Evolutionary conservation across 2,888 invertebrate genomes (phyloP).

Genomic region (Luperina testacea): DNA sequence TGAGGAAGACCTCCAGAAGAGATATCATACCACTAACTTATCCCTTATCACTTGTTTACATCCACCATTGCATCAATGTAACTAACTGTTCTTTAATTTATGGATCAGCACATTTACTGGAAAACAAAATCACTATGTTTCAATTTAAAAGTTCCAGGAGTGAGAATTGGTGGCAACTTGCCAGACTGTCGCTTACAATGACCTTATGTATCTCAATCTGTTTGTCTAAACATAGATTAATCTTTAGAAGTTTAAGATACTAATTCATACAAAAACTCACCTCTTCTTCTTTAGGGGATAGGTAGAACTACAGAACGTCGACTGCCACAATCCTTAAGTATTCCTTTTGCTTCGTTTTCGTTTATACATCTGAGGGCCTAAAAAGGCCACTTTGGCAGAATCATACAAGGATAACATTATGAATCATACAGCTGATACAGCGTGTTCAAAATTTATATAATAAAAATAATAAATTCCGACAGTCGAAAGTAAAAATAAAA

Average conservation of each 20-base stretch:
- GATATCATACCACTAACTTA: neutral
- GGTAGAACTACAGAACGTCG: too few relatives aligned
- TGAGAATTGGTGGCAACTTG: conserved; percentile 37
- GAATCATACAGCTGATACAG: too few relatives aligned
- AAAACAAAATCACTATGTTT: conserved; percentile 23
- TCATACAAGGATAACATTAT: too few relatives aligned
- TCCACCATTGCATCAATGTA: neutral
- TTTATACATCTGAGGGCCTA: too few relatives aligned
- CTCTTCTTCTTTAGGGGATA: too few relatives aligned
- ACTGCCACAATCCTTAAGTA: too few relatives aligned
- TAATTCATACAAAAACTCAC: neutral
- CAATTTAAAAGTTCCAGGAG: conserved; percentile 34
- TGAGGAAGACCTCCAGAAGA: neutral
- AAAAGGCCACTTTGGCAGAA: too few relatives aligned
- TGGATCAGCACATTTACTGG: neutral
- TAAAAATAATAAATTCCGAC: neutral
- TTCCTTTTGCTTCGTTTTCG: too few relatives aligned
- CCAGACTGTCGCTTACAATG: conserved; percentile 29
- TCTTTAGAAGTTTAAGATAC: neutral
- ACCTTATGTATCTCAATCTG: conserved; percentile 24
- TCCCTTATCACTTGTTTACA: too few relatives aligned
- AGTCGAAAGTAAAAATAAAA: neutral
- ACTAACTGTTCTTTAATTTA: neutral
- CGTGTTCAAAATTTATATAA: neutral
- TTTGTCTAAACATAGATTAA: conserved; percentile 4